Percentiles rank a stretch among this genome's conserved stretches.
Conservation (phyloP, 2,888 invertebrate species). For the Palloptera scutellata region DNA sequence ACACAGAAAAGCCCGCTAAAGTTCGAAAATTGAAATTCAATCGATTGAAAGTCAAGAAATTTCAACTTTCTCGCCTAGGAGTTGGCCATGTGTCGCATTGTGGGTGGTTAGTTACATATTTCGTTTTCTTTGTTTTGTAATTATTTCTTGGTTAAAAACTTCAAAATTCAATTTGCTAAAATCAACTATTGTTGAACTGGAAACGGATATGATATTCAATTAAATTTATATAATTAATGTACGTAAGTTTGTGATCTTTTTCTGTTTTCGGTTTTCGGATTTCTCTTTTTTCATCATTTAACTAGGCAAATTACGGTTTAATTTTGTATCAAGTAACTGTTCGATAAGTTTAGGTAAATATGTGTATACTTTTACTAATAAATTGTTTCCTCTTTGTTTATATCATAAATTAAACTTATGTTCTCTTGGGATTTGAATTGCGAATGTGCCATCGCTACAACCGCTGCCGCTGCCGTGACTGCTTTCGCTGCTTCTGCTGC, state of each 20-base stretch:
- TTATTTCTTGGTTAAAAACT: neutral
- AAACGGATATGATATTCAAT: constrained; percentile 51
- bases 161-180: constrained; percentile 46
- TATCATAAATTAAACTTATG: constrained; percentile 37
- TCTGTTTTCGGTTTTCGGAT: constrained; percentile 20
- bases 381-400: constrained; percentile 13
- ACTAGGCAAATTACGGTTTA: constrained; percentile 43
- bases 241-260: constrained; percentile 32
- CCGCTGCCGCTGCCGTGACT: too few species aligned
- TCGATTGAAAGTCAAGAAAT: too few species aligned
- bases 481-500: too few species aligned
- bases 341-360: constrained; percentile 36
- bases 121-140: constrained; percentile 5
- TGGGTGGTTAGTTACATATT: neutral
- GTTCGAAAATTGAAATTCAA: too few species aligned
- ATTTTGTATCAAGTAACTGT: constrained; percentile 29
- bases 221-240: constrained; percentile 26
- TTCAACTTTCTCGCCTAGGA: too few species aligned
- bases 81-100: too few species aligned
- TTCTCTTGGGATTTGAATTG: constrained; percentile 24
- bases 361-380: constrained; percentile 33
- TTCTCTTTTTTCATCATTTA: constrained; percentile 41
- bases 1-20: too few species aligned
- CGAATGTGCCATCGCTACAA: too few species aligned
- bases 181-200: constrained; percentile 51